These are phyloP conservation scores for Pogonognathellus flavescens DNA, from an alignment of 1,140 invertebrate species.

Conservation along the genomic window DNA sequence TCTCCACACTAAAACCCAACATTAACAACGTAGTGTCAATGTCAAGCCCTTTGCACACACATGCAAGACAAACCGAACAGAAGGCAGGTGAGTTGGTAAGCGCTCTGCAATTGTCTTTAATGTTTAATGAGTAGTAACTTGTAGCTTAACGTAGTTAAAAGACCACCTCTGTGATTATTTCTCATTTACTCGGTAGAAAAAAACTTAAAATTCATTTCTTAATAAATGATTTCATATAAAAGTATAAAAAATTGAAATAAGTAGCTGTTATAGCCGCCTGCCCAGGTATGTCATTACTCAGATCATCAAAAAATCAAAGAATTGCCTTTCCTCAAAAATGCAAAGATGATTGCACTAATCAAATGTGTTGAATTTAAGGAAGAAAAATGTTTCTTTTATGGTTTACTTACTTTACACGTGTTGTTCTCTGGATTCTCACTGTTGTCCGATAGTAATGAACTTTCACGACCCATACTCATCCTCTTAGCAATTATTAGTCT, in stretches of 20 bases:
- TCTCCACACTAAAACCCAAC: not conserved
- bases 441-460: conserved; percentile 40
- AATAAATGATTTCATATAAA: no score
- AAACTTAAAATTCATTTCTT: no score
- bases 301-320: not conserved
- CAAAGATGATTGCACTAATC: conserved; percentile 27
- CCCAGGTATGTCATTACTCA: not conserved
- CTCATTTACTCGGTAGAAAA: no score
- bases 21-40: conserved; percentile 35
- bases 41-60: not conserved
- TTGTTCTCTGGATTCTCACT: not conserved
- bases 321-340: not conserved
- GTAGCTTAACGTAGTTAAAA: no score
- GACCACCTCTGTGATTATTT: no score
- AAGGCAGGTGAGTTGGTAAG: no score
- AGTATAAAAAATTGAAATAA: no score
- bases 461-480: conserved; percentile 29
- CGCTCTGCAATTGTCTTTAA: no score
- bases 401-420: conserved; percentile 44
- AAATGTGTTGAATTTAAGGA: not conserved
- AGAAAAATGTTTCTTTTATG: not conserved
- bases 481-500: not conserved
- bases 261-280: not conserved
- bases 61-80: no score
- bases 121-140: no score